These are phyloP conservation scores for Eufriesea mexicana DNA, from an alignment of 1,140 invertebrate genomes.

Conservation along the genomic window DNA sequence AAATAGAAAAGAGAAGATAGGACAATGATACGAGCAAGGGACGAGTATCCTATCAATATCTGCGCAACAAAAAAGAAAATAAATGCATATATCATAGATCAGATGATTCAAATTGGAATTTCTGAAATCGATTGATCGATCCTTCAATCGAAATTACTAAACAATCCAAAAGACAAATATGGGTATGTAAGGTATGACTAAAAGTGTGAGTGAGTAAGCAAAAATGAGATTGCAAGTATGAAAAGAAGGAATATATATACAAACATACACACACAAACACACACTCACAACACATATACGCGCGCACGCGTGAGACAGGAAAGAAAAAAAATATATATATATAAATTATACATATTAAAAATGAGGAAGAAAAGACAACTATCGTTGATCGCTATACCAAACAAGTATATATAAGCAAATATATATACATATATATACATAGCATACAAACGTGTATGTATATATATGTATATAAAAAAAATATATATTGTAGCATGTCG, in stretches of 20 bases:
- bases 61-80: constrained; percentile 52
- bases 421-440: constrained; percentile 66
- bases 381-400: constrained; percentile 68
- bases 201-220: constrained; percentile 1
- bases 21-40: constrained; percentile 29
- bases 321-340: constrained; percentile 40
- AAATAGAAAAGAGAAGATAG: constrained; percentile 10
- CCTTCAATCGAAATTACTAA: constrained; percentile 51
- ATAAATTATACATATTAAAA: constrained; percentile 47
- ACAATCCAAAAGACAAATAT: constrained; percentile 12
- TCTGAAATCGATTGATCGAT: constrained; percentile 2
- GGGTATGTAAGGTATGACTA: background rate
- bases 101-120: background rate
- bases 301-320: background rate
- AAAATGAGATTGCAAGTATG: background rate
- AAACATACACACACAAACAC: constrained; percentile 34
- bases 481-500: constrained; percentile 68
- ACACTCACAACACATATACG: no score
- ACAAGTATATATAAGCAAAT: constrained; percentile 68
- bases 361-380: constrained; percentile 43
- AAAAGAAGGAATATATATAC: background rate
- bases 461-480: constrained; percentile 52
- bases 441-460: constrained; percentile 58
- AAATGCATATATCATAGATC: constrained; percentile 35
- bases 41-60: constrained; percentile 71